A percentile compares a stretch with the other conserved stretches of the same genome.
Conservation (phyloP, 1,140 invertebrate genomes). For the Aleiodes sp. region DNA sequence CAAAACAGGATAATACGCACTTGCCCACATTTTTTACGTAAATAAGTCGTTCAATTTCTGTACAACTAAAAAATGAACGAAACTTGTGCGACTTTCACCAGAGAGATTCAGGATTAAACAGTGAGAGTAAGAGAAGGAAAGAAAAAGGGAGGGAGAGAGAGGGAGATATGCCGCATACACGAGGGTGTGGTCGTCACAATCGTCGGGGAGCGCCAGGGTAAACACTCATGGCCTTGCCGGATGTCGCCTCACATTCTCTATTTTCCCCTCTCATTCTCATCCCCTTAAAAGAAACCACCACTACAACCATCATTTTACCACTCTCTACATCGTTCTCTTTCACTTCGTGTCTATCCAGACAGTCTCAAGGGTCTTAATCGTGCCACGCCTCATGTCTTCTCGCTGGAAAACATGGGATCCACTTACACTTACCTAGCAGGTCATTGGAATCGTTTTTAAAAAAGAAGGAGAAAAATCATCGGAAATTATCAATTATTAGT, state of each 20-base stretch:
- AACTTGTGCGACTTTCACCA: too few relatives aligned
- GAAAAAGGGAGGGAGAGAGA: background rate
- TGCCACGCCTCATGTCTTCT: constrained; percentile 31
- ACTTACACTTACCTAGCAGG: background rate
- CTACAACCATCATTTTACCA: background rate
- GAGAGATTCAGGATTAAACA: background rate
- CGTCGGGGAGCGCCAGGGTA: constrained; percentile 53
- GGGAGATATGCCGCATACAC: background rate
- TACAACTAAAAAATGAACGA: too few relatives aligned
- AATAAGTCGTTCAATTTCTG: background rate
- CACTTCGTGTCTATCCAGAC: constrained; percentile 17
- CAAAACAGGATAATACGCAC: background rate
- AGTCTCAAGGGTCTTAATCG: constrained; percentile 34
- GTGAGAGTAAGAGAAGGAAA: background rate
- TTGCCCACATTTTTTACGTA: background rate
- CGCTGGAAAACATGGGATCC: background rate
- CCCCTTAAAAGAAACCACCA: background rate
- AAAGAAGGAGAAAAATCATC: background rate
- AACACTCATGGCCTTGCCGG: constrained; percentile 48
- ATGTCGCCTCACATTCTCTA: constrained; percentile 24
- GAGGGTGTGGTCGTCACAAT: constrained; percentile 57
- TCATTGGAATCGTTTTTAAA: background rate
- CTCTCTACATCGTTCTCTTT: constrained; percentile 18
- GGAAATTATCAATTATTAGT: background rate
- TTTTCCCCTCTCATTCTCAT: background rate